A percentile compares a stretch with the other conserved stretches of the same genome.
Conservation (phyloP, 2,888 invertebrate genomes). For the Aporophyla nigra region DNA sequence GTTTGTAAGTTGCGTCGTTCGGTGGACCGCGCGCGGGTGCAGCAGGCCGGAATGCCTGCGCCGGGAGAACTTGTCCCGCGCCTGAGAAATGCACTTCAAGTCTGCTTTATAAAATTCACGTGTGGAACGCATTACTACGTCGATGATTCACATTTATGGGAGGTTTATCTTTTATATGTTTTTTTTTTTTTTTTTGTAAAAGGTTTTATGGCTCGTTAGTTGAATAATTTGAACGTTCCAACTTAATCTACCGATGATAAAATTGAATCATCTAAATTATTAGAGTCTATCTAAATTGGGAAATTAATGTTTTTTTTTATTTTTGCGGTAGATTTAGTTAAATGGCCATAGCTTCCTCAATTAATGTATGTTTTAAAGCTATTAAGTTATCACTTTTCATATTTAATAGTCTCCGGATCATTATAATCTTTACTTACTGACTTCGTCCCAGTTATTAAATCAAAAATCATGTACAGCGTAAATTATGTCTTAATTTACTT, state of each 20-base stretch:
- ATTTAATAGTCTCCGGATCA: conserved; percentile 35
- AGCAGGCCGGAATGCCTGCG: conserved; percentile 86
- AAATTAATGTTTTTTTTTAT: conserved; percentile 25
- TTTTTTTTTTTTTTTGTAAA: conserved; percentile 39
- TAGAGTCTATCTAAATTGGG: conserved; percentile 21
- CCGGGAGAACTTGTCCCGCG: conserved; percentile 85
- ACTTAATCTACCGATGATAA: conserved; percentile 41
- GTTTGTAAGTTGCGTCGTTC: conserved; percentile 66
- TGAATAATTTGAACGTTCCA: conserved; percentile 38
- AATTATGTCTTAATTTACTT: conserved; percentile 52
- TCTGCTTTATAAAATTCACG: conserved; percentile 83
- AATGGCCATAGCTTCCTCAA: conserved; percentile 51
- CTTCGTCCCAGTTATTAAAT: conserved; percentile 17
- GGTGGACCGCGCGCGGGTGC: conserved; percentile 69
- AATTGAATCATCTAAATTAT: conserved; percentile 38
- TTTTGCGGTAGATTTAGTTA: conserved; percentile 35
- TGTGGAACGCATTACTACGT: conserved; percentile 77
- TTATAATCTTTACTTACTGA: conserved; percentile 22
- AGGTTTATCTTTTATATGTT: conserved; percentile 64
- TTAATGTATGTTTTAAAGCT: conserved; percentile 30
- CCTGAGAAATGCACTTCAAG: conserved; percentile 82
- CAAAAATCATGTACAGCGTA: conserved; percentile 1
- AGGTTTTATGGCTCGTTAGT: conserved; percentile 56
- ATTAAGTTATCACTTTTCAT: conserved; percentile 36
- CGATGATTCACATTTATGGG: conserved; percentile 72